Evolutionary conservation across 1,140 invertebrate species (phyloP), one percentile per base, ranked within the genome.

Genomic region (Drosophila fuyamai): DNA sequence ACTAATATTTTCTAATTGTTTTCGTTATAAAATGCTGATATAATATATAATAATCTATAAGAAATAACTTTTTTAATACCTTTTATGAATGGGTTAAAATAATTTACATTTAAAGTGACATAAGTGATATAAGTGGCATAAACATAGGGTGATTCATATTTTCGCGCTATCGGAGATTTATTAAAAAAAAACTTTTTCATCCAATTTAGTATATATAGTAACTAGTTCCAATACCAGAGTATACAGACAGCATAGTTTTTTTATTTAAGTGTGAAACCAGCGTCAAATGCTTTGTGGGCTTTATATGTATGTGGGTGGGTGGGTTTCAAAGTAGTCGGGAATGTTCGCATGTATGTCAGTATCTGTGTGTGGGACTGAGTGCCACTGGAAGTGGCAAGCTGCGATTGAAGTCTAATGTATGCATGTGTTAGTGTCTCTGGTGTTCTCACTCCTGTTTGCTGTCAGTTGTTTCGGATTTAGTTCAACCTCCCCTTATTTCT

Each of bases 381-480:
- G 63, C 65, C 53, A 35, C 65, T 55, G 62, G 59, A 75, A 65
- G 56, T 76, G 70, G 79, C 60, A 79, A 79, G 58, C 65, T 74
- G 61, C 59, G 58, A 65, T 76, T 78, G 74, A 68, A 46, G 63
- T 29, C 61, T 35, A 44, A 35, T 58, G 56, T 58, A 23, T 58
- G 27, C 23, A 16, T 16, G 53, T 41, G 53, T 43, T 35, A 41
- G 67, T 48, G 57, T 74, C 40, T 53, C 47, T 44, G 27, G 60
- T 23, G 29, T 53, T 38, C 60, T 65, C 60, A 65, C 61, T 44
- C 47, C 66, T 44, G 61, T 36, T 36, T 68, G 47, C 47, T 54
- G 65, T 68, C 65, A 68, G 65, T 68, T 68, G n/a, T 47, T 58
- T 13, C 65, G 29, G 27, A 18, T 62, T 18, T 12, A 35, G 16